Base-by-base conservation (phyloP, 2,113 vertebrate species). In the Halcyon senegalensis region DNA sequence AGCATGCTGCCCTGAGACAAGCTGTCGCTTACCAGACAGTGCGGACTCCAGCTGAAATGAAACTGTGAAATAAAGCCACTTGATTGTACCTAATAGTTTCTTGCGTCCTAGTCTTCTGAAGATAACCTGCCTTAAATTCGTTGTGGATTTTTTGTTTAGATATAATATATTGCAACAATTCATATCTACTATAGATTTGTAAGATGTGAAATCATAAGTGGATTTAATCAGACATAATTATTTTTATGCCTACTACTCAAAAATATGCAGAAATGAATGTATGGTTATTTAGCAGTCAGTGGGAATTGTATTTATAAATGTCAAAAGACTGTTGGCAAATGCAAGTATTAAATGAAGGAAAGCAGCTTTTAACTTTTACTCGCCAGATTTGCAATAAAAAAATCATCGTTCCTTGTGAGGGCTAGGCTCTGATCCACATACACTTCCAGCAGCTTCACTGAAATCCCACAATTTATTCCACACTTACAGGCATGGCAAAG, bases 171-270 rank as follows among this genome's bases (percentile, higher is more conserved):
- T 31, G 33, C 90, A 95, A 97, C 91, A 93, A 96, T 98, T 96
- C 85, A 37, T 92, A 98, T 92, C 95, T 96, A 87, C 97, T 97
- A 92, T 64, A 95, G 84, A 97, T 97, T 97, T 97, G 94, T 94
- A 97, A 98, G 91, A 96, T 90, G 56, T 82, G 92, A 97, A 97
- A 96, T 69, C 92, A 79, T 95, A 97, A 98, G 96, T 95, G 82
- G 87, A 96, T 98, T 98, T 98, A 98, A 98, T 98, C 95, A 97
- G 93, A 97, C 4, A 23, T 91, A 97, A 98, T 97, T 98, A 97
- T 98, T 98, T 98, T 97, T 98, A 95, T 97, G 96, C 94, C 76
- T 96, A 92, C 93, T 90, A 78, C 73, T 96, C 77, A 96, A 96
- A 98, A 98, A 98, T 96, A 96, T 60, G 87, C 76, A 59, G 94